A percentile compares a stretch with the other conserved stretches of the same genome.
Conservation (phyloP, 2,888 invertebrate genomes). For the Drosophila algonquin region DNA sequence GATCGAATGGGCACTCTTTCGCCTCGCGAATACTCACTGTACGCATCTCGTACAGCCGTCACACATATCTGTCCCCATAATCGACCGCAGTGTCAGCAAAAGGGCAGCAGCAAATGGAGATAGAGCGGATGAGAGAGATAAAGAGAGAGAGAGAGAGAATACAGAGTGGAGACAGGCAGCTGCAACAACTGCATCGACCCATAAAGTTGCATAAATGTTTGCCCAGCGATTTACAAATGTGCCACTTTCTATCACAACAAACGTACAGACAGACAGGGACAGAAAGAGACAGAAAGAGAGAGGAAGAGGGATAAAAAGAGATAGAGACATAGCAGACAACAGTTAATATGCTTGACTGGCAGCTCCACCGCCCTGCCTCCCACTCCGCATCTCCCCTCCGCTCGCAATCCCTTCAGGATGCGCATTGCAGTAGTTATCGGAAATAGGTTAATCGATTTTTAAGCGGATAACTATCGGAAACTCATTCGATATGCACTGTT, state of each 20-base stretch:
- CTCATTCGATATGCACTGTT: conserved; percentile 80
- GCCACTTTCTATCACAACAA: conserved; percentile 74
- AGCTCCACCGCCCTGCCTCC: conserved; percentile 6
- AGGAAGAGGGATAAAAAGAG: conserved; percentile 8
- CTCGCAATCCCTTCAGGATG: conserved; percentile 52
- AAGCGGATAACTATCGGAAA: conserved; percentile 81
- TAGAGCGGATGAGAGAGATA: conserved; percentile 30
- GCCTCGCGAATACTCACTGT: conserved; percentile 1
- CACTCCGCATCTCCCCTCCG: neutral
- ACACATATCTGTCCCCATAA: conserved; percentile 63
- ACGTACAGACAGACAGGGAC: conserved; percentile 22
- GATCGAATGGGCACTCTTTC: conserved; percentile 1
- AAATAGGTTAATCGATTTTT: conserved; percentile 83
- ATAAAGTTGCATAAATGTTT: conserved; percentile 57
- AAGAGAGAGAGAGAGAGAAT: conserved; percentile 16
- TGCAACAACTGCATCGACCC: conserved; percentile 23
- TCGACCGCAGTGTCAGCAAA: conserved; percentile 68
- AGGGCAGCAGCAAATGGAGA: no score
- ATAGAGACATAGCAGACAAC: conserved; percentile 28
- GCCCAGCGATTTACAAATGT: conserved; percentile 64
- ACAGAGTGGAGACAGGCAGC: conserved; percentile 42
- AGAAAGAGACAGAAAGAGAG: conserved; percentile 14
- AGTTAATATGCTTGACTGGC: conserved; percentile 73
- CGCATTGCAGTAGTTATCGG: conserved; percentile 83
- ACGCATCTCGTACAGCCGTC: conserved; percentile 44